These are phyloP conservation scores for Archegozetes longisetosus DNA, from an alignment of 1,140 invertebrate species.

Conservation along the genomic window DNA sequence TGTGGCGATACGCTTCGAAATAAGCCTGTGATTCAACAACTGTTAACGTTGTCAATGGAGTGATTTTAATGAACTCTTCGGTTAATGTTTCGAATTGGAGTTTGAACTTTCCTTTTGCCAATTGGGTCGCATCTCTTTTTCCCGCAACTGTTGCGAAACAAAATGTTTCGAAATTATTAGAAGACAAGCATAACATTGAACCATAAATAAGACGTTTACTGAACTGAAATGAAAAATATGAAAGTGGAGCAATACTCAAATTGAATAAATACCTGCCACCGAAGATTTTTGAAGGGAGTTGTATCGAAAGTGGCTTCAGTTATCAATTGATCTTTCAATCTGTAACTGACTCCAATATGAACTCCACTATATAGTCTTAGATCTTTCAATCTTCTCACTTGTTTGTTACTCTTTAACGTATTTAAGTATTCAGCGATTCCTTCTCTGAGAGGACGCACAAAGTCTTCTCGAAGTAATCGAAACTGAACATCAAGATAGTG, in stretches of 20 bases:
- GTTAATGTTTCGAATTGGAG: neutral
- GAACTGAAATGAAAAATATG: constrained; percentile 34
- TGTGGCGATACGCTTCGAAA: constrained; percentile 34
- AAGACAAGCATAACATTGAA: constrained; percentile 45
- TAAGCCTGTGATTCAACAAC: constrained; percentile 23
- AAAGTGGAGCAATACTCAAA: neutral
- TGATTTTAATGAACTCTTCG: neutral
- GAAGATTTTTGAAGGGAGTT: neutral
- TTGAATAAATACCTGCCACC: neutral
- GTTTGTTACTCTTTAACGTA: neutral
- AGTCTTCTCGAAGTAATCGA: constrained; percentile 52
- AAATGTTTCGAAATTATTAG: constrained; percentile 45
- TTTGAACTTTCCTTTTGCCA: constrained; percentile 27
- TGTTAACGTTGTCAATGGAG: neutral
- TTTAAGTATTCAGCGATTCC: constrained; percentile 10
- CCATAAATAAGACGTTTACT: constrained; percentile 42
- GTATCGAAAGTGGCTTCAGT: neutral
- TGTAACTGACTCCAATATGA: neutral
- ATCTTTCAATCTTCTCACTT: neutral
- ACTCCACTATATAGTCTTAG: neutral
- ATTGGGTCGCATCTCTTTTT: constrained; percentile 33
- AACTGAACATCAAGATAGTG: constrained; percentile 64
- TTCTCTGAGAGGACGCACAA: constrained; percentile 26
- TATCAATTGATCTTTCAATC: neutral
- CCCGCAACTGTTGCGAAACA: constrained; percentile 44